Conservation (phyloP, 2,113 vertebrate genomes). For the Alethe castanea region DNA sequence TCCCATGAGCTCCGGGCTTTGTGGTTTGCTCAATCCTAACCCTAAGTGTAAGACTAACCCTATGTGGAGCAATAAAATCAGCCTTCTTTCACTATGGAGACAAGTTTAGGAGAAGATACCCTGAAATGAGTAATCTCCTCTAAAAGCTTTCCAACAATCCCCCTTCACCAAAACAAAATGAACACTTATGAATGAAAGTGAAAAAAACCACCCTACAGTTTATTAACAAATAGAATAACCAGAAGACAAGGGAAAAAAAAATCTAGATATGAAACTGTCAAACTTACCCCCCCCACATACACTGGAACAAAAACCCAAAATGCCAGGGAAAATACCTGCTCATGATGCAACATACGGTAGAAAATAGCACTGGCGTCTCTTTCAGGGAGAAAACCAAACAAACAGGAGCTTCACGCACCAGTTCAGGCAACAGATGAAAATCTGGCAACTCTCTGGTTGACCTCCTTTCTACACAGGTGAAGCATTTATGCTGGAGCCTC, state of each 20-base stretch:
- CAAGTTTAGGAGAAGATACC: neutral
- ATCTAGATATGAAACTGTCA: neutral
- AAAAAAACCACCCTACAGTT: neutral
- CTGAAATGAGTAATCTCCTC: too few relatives aligned
- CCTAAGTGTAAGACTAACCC: neutral
- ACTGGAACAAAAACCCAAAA: neutral
- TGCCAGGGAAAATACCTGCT: neutral
- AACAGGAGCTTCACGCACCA: neutral
- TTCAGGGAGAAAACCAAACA: neutral
- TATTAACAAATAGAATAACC: neutral
- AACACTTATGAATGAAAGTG: neutral
- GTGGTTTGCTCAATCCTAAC: neutral
- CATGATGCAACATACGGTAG: neutral
- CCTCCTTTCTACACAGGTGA: neutral
- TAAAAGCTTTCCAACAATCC: neutral
- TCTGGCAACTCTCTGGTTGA: neutral
- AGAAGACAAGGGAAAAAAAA: neutral
- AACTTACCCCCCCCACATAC: too few relatives aligned
- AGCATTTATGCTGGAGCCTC: neutral
- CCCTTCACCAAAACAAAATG: neutral
- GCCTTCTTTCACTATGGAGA: neutral
- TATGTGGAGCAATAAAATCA: neutral
- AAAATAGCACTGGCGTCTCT: neutral
- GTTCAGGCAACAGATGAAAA: neutral
- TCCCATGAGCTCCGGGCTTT: neutral